These are phyloP conservation scores for Phrynocephalus versicolor DNA, from an alignment of 2,113 vertebrate genomes.

Conservation along the genomic window DNA sequence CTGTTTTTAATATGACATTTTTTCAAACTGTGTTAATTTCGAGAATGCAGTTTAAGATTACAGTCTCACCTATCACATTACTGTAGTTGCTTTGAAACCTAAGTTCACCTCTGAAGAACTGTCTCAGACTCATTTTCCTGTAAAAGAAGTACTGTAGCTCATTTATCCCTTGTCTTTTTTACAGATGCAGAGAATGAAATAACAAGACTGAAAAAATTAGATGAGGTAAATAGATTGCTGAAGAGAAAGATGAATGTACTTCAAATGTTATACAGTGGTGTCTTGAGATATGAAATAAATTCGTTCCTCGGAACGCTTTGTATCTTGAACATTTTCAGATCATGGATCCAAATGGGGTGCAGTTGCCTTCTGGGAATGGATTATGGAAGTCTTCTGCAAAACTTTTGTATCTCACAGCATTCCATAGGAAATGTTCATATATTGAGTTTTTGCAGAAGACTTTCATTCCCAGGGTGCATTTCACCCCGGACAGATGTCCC, in stretches of 20 bases:
- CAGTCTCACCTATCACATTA: not conserved
- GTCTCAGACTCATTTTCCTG: not conserved
- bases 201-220: conserved; percentile 75
- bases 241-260: not conserved
- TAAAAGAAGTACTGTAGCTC: conserved; percentile 9
- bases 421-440: too few species aligned
- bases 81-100: not conserved
- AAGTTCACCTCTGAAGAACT: not conserved
- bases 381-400: too few species aligned
- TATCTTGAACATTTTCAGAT: too few species aligned
- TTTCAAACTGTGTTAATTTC: not conserved
- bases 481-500: too few species aligned
- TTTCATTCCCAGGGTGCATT: too few species aligned
- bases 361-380: too few species aligned
- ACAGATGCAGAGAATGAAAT: conserved; percentile 88
- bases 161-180: conserved; percentile 63
- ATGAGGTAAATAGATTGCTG: conserved; percentile 77
- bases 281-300: too few species aligned
- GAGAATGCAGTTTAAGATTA: not conserved
- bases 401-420: too few species aligned
- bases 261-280: not conserved
- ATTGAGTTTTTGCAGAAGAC: too few species aligned
- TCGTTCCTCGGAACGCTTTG: too few species aligned
- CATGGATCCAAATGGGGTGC: too few species aligned
- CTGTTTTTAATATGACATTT: not conserved